These are phyloP conservation scores for Meta bourneti DNA, from an alignment of 2,888 invertebrate species.

Conservation along the genomic window DNA sequence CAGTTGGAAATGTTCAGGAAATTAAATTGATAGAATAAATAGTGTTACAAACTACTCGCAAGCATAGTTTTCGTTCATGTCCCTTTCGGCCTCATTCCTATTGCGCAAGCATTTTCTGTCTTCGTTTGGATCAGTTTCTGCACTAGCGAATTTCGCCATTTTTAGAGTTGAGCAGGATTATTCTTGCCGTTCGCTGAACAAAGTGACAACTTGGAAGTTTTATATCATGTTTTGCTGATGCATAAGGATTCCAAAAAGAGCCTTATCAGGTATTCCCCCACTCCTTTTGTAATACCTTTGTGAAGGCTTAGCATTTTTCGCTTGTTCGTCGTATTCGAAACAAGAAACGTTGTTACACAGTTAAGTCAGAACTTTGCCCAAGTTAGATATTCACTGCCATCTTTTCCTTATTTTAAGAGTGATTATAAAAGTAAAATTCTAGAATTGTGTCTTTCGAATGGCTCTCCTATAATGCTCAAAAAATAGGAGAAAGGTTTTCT, in stretches of 20 bases:
- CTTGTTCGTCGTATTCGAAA: neutral
- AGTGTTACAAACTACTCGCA: too few species aligned
- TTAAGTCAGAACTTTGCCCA: neutral
- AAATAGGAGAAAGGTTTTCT: neutral
- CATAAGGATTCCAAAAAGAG: neutral
- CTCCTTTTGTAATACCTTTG: neutral
- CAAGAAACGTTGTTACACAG: neutral
- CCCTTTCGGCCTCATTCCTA: too few species aligned
- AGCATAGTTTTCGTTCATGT: too few species aligned
- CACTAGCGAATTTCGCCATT: neutral
- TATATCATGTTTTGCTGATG: neutral
- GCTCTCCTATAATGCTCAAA: neutral
- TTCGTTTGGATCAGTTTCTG: neutral
- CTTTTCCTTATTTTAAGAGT: neutral
- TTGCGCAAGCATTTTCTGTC: neutral
- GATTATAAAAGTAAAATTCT: neutral
- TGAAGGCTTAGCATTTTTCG: constrained; percentile 7
- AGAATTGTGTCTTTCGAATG: neutral
- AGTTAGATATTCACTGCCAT: neutral
- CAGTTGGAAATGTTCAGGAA: too few species aligned
- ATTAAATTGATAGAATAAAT: too few species aligned
- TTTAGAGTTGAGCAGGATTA: neutral
- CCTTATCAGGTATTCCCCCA: neutral
- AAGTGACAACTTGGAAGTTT: neutral
- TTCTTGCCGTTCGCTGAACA: neutral